phyloP scores from a whole-genome alignment of 2,797 vertebrate genomes.

The Oreonectes daqikongensis region DNA sequence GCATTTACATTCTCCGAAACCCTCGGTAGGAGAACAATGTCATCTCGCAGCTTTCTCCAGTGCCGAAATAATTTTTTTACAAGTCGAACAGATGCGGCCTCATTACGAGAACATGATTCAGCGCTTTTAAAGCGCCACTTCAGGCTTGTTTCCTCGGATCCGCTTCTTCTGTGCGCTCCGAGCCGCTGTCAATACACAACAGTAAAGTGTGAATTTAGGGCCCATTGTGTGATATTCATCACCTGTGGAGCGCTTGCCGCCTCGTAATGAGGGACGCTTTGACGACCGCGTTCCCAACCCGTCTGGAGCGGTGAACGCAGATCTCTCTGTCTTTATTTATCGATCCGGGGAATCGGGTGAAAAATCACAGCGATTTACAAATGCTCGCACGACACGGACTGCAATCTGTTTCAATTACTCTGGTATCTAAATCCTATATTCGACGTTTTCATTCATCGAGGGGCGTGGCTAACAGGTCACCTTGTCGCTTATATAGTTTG shows the following conservation, averaged over 20 bases:
- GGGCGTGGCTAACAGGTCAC: slow-evolving; percentile 27
- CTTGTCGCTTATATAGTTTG: not conserved
- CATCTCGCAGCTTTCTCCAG: not conserved
- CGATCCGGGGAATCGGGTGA: slow-evolving; percentile 61
- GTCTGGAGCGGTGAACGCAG: slow-evolving; percentile 19
- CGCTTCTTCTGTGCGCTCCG: slow-evolving; percentile 42
- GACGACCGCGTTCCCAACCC: slow-evolving; percentile 15
- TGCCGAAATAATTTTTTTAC: slow-evolving; percentile 16
- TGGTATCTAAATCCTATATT: slow-evolving; percentile 56
- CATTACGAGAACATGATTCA: slow-evolving; percentile 39
- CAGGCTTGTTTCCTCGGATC: slow-evolving; percentile 44
- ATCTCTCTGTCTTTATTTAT: slow-evolving; percentile 39
- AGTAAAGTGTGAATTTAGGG: slow-evolving; percentile 44
- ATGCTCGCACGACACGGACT: slow-evolving; percentile 57
- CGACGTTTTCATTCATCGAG: slow-evolving; percentile 14
- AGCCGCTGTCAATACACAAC: slow-evolving; percentile 49
- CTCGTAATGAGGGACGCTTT: slow-evolving; percentile 43
- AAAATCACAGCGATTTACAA: slow-evolving; percentile 64
- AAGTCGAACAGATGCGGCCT: slow-evolving; percentile 32
- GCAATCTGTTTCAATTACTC: slow-evolving; percentile 60
- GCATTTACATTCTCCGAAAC: not conserved
- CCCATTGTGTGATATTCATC: slow-evolving; percentile 36
- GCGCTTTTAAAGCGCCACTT: slow-evolving; percentile 39
- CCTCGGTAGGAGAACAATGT: not conserved
- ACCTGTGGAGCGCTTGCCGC: slow-evolving; percentile 12